Evolutionary conservation across 2,113 vertebrate species (phyloP), one percentile per base, ranked within the genome.

Genomic region (Galbula dea): DNA sequence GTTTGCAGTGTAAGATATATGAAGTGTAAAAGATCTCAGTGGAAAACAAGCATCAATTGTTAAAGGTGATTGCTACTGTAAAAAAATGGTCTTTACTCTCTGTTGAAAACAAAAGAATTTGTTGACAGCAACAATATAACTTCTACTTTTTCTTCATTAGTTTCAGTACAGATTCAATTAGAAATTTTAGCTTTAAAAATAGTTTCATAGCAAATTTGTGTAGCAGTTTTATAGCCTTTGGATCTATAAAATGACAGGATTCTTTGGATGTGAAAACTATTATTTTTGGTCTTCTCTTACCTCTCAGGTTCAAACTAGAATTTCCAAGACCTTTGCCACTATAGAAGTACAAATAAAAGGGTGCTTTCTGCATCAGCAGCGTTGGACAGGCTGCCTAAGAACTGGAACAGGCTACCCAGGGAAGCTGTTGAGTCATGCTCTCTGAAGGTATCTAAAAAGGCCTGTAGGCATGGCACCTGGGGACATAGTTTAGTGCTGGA

Each of bases 131-230:
- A 79, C 12, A 62, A 78, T 96, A 82, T 26, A 94, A 67, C 39
- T 86, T 79, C 55, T 91, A 14, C 18, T 78, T 74, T 22, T 26
- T 88, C 27, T 75, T 91, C n/a, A 36, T 83, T 84, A 90, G 26
- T 90, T 88, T 49, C 6, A 65, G 43, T 23, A 88, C 11, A 88
- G 68, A 88, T 37, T 59, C 7, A 2, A 32, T 34, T 87, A 32
- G n/a, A 89, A 43, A 55, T 5, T 49, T 85, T 30, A 93, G 8
- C 27, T 86, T 89, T 80, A 76, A 95, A 95, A 88, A 30, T 20
- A 37, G 3, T 78, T 90, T 94, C 68, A 82, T 55, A 82, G 79
- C 55, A 67, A 92, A 66, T 7, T 34, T 58, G 6, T 27, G 19
- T 65, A 19, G 3, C 2, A 1, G 30, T 32, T 65, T 83, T 69